Evolutionary conservation across 2,797 vertebrate genomes (phyloP).

Genomic region (Holocentrus rufus): DNA sequence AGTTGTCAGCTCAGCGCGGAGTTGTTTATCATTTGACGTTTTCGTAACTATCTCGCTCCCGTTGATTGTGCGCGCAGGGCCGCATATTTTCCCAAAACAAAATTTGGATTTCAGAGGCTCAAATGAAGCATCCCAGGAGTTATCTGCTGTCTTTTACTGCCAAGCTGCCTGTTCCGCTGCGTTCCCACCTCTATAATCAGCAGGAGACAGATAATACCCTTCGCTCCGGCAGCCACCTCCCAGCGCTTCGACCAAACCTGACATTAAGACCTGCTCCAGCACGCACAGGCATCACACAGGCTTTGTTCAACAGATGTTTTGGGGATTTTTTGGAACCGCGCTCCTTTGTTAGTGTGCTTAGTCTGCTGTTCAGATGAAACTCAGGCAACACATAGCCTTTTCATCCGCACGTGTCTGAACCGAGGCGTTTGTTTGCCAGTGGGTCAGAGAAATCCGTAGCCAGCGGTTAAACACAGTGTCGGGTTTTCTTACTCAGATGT

Average conservation of each 20-base stretch:
- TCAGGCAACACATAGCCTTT: conserved; percentile 43
- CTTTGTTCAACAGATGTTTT: conserved; percentile 60
- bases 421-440: conserved; percentile 32
- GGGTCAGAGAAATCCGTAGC: conserved; percentile 34
- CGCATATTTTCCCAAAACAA: conserved; percentile 56
- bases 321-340: conserved; percentile 38
- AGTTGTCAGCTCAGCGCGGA: not conserved
- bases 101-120: not conserved
- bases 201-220: conserved; percentile 56
- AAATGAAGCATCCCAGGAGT: conserved; percentile 14
- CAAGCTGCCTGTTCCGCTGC: conserved; percentile 1
- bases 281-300: conserved; percentile 30
- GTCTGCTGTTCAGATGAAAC: conserved; percentile 23
- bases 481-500: not conserved
- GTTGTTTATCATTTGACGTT: conserved; percentile 19
- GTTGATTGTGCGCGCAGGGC: not conserved
- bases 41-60: not conserved
- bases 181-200: conserved; percentile 66
- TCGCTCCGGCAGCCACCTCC: conserved; percentile 26
- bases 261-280: conserved; percentile 61
- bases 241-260: conserved; percentile 19
- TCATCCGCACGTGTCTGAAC: conserved; percentile 49
- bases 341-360: conserved; percentile 55
- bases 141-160: conserved; percentile 42
- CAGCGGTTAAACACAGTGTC: conserved; percentile 1